Evolutionary conservation across 1,140 invertebrate species (phyloP).

Genomic region (Drepana arcuata): DNA sequence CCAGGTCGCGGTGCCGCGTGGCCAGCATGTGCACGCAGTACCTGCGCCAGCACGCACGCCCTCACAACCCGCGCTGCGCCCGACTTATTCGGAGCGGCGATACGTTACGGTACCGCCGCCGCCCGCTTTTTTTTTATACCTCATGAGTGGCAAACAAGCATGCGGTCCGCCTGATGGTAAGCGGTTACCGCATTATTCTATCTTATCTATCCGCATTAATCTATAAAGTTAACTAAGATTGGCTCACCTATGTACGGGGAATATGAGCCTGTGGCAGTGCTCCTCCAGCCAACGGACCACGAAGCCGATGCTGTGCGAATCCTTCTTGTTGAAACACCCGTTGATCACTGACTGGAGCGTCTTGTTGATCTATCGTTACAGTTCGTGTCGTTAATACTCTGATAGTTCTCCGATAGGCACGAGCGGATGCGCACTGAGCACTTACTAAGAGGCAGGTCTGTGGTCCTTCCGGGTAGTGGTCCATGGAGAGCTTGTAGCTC

Average conservation of each 20-base stretch:
- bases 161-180: no score
- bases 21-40: slow-evolving; percentile 83
- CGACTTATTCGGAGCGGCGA: no score
- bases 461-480: slow-evolving; percentile 78
- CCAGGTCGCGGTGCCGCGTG: slow-evolving; percentile 80
- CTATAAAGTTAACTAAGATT: no score
- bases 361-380: slow-evolving; percentile 72
- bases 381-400: no score
- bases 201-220: no score
- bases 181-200: no score
- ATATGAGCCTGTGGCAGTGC: slow-evolving; percentile 81
- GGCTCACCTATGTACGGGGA: slow-evolving; percentile 81
- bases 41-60: slow-evolving; percentile 16
- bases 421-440: no score
- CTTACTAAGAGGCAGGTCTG: slow-evolving; percentile 72
- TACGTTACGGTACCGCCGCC: no score
- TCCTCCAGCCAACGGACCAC: slow-evolving; percentile 85
- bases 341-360: slow-evolving; percentile 80
- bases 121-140: no score
- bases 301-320: slow-evolving; percentile 79
- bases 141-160: no score
- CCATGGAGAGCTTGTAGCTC: slow-evolving; percentile 84
- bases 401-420: no score
- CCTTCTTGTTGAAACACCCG: slow-evolving; percentile 86
- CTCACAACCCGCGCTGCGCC: background rate